These are phyloP conservation scores for Dryococelus australis DNA, from an alignment of 2,888 invertebrate genomes.

Conservation along the genomic window DNA sequence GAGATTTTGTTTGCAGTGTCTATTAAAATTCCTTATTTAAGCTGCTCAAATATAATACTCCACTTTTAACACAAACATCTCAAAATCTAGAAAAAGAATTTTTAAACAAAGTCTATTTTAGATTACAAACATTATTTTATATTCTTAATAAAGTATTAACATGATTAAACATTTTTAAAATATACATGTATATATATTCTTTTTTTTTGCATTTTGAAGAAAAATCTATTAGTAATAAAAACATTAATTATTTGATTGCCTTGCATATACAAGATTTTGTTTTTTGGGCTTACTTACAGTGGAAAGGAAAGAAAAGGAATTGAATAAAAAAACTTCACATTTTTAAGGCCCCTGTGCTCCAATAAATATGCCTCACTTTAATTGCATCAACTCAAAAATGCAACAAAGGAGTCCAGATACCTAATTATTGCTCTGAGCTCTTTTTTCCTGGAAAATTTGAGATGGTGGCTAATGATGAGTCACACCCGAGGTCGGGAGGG, in stretches of 20 bases:
- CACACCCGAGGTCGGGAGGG: slow-evolving; percentile 16
- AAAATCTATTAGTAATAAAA: slow-evolving; percentile 41
- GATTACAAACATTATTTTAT: slow-evolving; percentile 40
- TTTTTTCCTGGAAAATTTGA: slow-evolving; percentile 5
- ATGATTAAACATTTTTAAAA: slow-evolving; percentile 39
- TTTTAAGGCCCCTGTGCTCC: slow-evolving; percentile 45
- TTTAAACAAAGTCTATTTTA: slow-evolving; percentile 27
- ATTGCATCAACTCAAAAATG: slow-evolving; percentile 31
- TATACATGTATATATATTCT: slow-evolving; percentile 26
- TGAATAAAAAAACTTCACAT: slow-evolving; percentile 34
- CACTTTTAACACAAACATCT: slow-evolving; percentile 25
- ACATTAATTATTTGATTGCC: slow-evolving; percentile 44
- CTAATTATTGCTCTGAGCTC: slow-evolving; percentile 46
- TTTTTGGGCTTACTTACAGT: slow-evolving; percentile 40
- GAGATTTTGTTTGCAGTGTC: not conserved
- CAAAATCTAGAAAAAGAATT: slow-evolving; percentile 26
- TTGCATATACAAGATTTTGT: slow-evolving; percentile 40
- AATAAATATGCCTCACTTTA: slow-evolving; percentile 40
- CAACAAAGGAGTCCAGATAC: slow-evolving; percentile 35
- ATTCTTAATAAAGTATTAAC: slow-evolving; percentile 42
- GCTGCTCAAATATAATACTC: slow-evolving; percentile 16
- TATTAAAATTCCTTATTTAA: slow-evolving; percentile 9
- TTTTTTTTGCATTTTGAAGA: slow-evolving; percentile 42
- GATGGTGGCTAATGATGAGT: slow-evolving; percentile 7
- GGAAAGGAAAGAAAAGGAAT: slow-evolving; percentile 38